A percentile compares a stretch with the other conserved stretches of the same genome.
phyloP scores from a whole-genome alignment of 2,113 vertebrate species.

The Gracilinanus agilis region DNA sequence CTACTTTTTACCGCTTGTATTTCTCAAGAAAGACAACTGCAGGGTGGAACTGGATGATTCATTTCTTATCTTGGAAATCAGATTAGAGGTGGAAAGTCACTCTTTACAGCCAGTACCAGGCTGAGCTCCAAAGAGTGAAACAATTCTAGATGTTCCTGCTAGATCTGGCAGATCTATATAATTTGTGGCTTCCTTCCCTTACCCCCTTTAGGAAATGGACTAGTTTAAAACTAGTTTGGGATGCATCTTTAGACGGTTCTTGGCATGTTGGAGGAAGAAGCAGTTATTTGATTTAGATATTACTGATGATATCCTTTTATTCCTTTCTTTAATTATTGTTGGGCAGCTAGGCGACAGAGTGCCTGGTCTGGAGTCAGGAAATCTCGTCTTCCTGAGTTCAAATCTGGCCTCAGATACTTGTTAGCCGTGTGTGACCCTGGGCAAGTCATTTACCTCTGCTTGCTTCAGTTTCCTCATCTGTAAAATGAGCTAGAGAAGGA shows the following conservation, averaged over 20 bases:
- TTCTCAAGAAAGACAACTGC: slow-evolving; percentile 9
- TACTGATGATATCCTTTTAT: neutral
- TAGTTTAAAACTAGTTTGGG: neutral
- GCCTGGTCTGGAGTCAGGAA: too few species aligned
- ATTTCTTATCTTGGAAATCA: neutral
- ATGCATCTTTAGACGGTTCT: neutral
- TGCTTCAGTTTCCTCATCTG: too few species aligned
- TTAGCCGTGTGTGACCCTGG: too few species aligned
- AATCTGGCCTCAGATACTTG: too few species aligned
- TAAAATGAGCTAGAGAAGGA: too few species aligned
- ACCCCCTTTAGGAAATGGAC: neutral
- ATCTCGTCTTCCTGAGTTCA: too few species aligned
- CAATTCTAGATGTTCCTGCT: neutral
- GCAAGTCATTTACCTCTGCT: too few species aligned
- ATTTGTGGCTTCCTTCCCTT: neutral
- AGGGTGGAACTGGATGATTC: neutral
- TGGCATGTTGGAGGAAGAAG: neutral
- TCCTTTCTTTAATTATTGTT: neutral
- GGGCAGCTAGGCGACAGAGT: too few species aligned
- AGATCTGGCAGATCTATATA: neutral
- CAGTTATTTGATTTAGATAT: neutral
- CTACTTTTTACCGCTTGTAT: neutral
- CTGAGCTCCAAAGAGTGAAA: neutral
- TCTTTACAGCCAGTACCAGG: neutral
- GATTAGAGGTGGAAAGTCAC: neutral